Conservation (phyloP, 2,113 vertebrate genomes). For the Cyprinus carpio region DNA sequence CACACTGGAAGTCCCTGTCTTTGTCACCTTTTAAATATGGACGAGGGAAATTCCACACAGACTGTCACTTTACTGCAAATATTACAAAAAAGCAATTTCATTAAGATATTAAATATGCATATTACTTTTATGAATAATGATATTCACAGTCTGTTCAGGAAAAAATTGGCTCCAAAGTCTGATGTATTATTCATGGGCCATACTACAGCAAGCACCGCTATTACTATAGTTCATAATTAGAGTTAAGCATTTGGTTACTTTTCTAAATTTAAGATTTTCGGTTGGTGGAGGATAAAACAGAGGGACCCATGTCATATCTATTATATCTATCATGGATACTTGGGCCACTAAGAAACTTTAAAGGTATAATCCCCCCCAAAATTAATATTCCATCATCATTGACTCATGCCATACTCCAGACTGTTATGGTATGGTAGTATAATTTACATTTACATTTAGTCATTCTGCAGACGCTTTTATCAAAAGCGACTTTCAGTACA, state of each 20-base stretch:
- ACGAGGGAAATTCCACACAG: background rate
- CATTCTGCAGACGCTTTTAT: too few relatives aligned
- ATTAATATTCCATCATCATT: background rate
- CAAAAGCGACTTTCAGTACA: too few relatives aligned
- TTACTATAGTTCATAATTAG: background rate
- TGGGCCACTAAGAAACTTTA: background rate
- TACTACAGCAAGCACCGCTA: background rate
- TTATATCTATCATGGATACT: background rate
- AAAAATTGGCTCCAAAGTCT: background rate
- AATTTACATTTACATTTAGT: too few relatives aligned
- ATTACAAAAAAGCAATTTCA: background rate
- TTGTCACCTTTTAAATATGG: background rate
- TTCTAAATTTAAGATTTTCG: background rate
- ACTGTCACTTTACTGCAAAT: background rate
- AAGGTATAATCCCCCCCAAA: background rate
- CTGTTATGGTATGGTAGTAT: too few relatives aligned
- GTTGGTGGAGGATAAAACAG: background rate
- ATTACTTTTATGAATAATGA: conserved; percentile 12
- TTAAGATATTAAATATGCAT: conserved; percentile 14
- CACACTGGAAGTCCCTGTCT: too few relatives aligned
- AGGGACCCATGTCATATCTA: background rate
- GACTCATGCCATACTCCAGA: background rate
- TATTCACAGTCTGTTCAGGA: background rate
- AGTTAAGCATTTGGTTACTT: background rate
- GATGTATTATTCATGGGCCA: conserved; percentile 6